Percentiles rank a stretch among this genome's conserved stretches.
These are phyloP conservation scores for Chelon labrosus DNA, from an alignment of 2,797 vertebrate species.

Conservation along the genomic window DNA sequence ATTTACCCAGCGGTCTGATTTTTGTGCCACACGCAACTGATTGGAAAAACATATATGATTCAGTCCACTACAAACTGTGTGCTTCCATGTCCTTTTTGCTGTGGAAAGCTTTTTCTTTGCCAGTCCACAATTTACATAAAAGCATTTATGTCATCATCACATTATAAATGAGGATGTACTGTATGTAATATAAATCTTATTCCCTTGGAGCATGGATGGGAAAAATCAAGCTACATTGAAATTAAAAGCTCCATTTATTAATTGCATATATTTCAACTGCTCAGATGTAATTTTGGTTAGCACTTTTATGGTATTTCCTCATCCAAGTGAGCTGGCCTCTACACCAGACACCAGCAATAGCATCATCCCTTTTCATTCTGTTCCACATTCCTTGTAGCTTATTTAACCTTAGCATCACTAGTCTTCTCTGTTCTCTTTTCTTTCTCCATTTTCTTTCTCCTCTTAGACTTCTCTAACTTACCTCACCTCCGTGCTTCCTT, in stretches of 20 bases:
- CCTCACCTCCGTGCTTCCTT: slow-evolving; percentile 50
- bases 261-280: slow-evolving; percentile 73
- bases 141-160: slow-evolving; percentile 68
- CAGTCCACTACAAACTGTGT: slow-evolving; percentile 59
- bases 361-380: slow-evolving; percentile 32
- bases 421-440: slow-evolving; percentile 10
- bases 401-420: slow-evolving; percentile 35
- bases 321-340: slow-evolving; percentile 42
- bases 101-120: slow-evolving; percentile 43
- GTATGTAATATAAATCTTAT: slow-evolving; percentile 55
- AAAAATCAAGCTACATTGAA: slow-evolving; percentile 63
- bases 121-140: slow-evolving; percentile 67
- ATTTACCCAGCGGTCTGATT: not conserved
- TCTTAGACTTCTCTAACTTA: slow-evolving; percentile 36
- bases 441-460: slow-evolving; percentile 21
- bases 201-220: slow-evolving; percentile 51
- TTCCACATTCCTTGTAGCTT: slow-evolving; percentile 16
- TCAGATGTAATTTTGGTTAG: slow-evolving; percentile 69
- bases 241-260: slow-evolving; percentile 70
- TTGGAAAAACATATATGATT: slow-evolving; percentile 65
- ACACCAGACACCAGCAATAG: slow-evolving; percentile 31
- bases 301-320: slow-evolving; percentile 64
- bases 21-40: slow-evolving; percentile 4
- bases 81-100: slow-evolving; percentile 52
- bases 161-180: slow-evolving; percentile 64